These are phyloP conservation scores for Micoletzkya japonica DNA, from an alignment of 2,888 invertebrate genomes.

Conservation along the genomic window DNA sequence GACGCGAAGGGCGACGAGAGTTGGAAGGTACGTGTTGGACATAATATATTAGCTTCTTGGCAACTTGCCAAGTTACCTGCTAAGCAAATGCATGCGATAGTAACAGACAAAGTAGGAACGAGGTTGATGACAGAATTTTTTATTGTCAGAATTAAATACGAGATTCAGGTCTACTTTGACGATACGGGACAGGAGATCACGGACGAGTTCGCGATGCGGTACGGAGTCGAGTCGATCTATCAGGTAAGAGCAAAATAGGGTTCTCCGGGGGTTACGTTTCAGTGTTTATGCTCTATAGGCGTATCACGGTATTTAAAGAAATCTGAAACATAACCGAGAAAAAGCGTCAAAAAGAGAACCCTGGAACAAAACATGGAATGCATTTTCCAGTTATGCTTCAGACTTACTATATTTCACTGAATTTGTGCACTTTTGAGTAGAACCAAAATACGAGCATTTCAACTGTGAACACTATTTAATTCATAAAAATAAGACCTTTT, in stretches of 20 bases:
- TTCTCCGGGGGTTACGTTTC: neutral
- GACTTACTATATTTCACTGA: too few species aligned
- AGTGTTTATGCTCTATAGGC: too few species aligned
- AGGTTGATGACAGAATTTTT: neutral
- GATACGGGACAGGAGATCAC: conserved; percentile 97
- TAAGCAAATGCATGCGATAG: neutral
- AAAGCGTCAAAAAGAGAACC: too few species aligned
- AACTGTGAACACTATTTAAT: too few species aligned
- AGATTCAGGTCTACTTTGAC: conserved; percentile 85
- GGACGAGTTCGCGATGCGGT: conserved; percentile 99
- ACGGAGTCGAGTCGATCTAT: conserved; percentile 98
- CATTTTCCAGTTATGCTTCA: too few species aligned
- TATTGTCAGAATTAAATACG: neutral
- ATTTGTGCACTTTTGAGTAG: too few species aligned
- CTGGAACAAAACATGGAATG: too few species aligned
- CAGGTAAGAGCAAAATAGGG: conserved; percentile 68
- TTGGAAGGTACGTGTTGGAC: conserved; percentile 39
- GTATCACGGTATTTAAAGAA: too few species aligned
- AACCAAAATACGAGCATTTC: too few species aligned
- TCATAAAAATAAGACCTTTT: too few species aligned
- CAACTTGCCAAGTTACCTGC: too few species aligned
- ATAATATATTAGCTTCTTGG: neutral
- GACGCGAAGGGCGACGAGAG: conserved; percentile 47
- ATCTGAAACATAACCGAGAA: too few species aligned
- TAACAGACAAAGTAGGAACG: neutral